phyloP scores from a whole-genome alignment of 2,113 vertebrate genomes.

The Octodon degus region DNA sequence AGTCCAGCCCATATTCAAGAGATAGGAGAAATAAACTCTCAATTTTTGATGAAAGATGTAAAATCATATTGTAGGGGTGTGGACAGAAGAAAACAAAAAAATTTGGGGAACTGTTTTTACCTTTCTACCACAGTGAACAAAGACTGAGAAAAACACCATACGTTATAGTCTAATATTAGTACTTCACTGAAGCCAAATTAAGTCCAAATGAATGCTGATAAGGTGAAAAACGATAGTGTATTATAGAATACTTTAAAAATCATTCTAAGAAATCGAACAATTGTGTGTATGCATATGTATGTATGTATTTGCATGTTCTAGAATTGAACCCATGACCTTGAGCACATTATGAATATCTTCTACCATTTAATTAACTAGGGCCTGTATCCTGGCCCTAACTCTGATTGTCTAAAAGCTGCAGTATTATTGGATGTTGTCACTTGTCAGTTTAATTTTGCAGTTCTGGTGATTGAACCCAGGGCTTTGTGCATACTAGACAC shows the following conservation, averaged over 20 bases:
- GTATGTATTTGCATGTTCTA: neutral
- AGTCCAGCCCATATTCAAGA: neutral
- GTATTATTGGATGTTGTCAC: neutral
- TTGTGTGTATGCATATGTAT: neutral
- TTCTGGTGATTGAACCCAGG: neutral
- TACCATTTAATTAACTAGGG: neutral
- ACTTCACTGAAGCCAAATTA: neutral
- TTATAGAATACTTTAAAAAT: constrained; percentile 31
- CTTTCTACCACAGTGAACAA: neutral
- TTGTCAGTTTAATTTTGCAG: neutral
- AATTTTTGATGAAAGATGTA: neutral
- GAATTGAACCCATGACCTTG: neutral
- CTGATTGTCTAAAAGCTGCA: neutral
- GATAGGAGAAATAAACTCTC: neutral
- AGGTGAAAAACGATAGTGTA: neutral
- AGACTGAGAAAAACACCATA: neutral
- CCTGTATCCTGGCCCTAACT: neutral
- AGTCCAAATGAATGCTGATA: neutral
- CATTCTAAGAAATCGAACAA: neutral
- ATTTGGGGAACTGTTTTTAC: constrained; percentile 15
- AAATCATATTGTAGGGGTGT: neutral
- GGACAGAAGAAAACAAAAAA: neutral
- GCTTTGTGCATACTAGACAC: neutral
- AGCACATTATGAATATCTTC: neutral
- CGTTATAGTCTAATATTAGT: neutral